Evolutionary conservation across 2,797 vertebrate species (phyloP).

Genomic region (Fistularia tabacaria): DNA sequence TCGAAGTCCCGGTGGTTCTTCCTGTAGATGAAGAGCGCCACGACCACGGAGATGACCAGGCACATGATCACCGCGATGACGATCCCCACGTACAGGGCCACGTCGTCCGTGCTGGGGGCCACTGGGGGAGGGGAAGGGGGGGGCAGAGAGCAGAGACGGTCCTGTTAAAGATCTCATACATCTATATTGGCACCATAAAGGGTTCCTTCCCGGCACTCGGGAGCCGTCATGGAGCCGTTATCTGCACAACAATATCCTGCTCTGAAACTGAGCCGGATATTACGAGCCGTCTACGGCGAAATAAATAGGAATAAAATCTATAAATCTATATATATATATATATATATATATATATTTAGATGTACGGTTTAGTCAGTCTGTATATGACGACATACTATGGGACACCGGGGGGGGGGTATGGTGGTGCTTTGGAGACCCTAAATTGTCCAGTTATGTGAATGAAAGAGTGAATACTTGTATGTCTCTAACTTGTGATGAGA

Average conservation of each 20-base stretch:
- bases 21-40: conserved; percentile 91
- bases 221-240: conserved; percentile 52
- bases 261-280: conserved; percentile 62
- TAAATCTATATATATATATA: background rate
- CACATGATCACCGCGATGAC: conserved; percentile 93
- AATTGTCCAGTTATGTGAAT: too few species aligned
- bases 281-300: conserved; percentile 57
- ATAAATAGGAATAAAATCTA: conserved; percentile 38
- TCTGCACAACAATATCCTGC: conserved; percentile 69
- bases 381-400: too few species aligned
- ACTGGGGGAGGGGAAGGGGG: conserved; percentile 64
- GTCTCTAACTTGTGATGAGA: too few species aligned
- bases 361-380: too few species aligned
- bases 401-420: too few species aligned
- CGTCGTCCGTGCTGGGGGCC: conserved; percentile 89
- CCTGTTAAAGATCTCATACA: conserved; percentile 31
- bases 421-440: too few species aligned
- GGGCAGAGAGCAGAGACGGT: conserved; percentile 1
- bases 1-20: conserved; percentile 94
- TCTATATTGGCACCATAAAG: conserved; percentile 26
- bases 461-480: too few species aligned
- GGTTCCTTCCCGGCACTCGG: conserved; percentile 28
- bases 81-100: conserved; percentile 89
- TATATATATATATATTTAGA: too few species aligned
- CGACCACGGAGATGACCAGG: conserved; percentile 86